Conservation (phyloP, 1,140 invertebrate species). For the Tetraneura akinire region DNA sequence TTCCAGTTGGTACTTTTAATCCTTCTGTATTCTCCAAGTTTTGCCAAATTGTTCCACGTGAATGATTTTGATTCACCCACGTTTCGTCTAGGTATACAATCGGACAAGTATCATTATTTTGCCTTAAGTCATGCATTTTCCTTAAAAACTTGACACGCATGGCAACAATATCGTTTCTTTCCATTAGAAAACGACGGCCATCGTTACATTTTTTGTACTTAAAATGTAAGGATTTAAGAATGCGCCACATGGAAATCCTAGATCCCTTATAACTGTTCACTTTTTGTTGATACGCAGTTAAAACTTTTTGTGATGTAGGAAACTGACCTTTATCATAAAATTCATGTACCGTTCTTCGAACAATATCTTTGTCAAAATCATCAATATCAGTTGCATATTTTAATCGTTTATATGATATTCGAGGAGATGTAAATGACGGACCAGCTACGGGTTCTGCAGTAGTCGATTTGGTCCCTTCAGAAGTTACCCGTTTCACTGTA, state of each 20-base stretch:
- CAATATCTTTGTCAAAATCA: not conserved
- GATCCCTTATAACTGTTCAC: too few species aligned
- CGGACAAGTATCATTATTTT: not conserved
- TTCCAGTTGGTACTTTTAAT: not conserved
- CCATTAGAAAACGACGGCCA: too few species aligned
- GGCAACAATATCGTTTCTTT: too few species aligned
- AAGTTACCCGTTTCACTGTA: not conserved
- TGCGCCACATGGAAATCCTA: too few species aligned
- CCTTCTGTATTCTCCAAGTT: not conserved
- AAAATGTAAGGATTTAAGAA: too few species aligned
- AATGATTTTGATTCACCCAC: slow-evolving; percentile 15
- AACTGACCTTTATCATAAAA: not conserved
- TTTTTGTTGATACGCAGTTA: not conserved
- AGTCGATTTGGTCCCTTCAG: too few species aligned
- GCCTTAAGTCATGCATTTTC: too few species aligned
- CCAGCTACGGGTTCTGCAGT: too few species aligned
- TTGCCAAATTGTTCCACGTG: not conserved
- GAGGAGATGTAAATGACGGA: not conserved
- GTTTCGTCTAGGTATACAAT: slow-evolving; percentile 14
- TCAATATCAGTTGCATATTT: not conserved
- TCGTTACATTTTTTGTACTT: too few species aligned
- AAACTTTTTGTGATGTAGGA: slow-evolving; percentile 1
- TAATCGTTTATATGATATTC: not conserved
- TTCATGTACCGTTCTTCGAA: not conserved
- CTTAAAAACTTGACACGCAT: too few species aligned